A percentile compares a stretch with the other conserved stretches of the same genome.
phyloP scores from a whole-genome alignment of 1,140 invertebrate species.

The Drosophila cardini region DNA sequence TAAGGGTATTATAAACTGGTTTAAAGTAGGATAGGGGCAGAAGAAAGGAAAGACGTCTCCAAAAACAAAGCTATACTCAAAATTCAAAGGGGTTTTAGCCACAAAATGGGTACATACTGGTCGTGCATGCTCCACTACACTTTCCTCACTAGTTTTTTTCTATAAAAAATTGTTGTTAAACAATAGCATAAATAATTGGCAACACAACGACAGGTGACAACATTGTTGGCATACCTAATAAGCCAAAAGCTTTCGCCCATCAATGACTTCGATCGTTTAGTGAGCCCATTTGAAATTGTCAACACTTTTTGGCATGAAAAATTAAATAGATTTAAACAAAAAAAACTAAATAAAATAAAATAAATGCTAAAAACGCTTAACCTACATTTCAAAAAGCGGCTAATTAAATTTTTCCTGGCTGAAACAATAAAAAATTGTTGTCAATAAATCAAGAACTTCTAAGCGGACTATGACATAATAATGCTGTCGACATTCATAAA shows the following conservation, averaged over 20 bases:
- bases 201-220: not conserved
- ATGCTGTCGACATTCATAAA: slow-evolving; percentile 36
- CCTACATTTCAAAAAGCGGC: slow-evolving; percentile 53
- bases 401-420: slow-evolving; percentile 35
- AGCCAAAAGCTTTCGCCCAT: slow-evolving; percentile 18
- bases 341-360: slow-evolving; percentile 14
- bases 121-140: too few relatives aligned
- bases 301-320: slow-evolving; percentile 37
- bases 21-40: too few relatives aligned
- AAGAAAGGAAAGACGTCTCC: too few relatives aligned
- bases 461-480: slow-evolving; percentile 17
- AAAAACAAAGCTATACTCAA: too few relatives aligned
- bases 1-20: too few relatives aligned
- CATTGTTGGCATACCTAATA: slow-evolving; percentile 27
- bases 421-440: not conserved
- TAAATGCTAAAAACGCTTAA: slow-evolving; percentile 50
- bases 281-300: slow-evolving; percentile 49
- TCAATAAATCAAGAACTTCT: slow-evolving; percentile 44
- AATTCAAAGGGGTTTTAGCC: too few relatives aligned
- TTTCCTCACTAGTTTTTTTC: too few relatives aligned
- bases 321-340: slow-evolving; percentile 25
- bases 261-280: slow-evolving; percentile 49
- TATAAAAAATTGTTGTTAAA: slow-evolving; percentile 32
- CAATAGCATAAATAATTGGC: slow-evolving; percentile 15
- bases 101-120: too few relatives aligned